Evolutionary conservation across 1,140 invertebrate species (phyloP), one percentile per base, ranked within the genome.

Genomic region (Thaumatotibia leucotreta): DNA sequence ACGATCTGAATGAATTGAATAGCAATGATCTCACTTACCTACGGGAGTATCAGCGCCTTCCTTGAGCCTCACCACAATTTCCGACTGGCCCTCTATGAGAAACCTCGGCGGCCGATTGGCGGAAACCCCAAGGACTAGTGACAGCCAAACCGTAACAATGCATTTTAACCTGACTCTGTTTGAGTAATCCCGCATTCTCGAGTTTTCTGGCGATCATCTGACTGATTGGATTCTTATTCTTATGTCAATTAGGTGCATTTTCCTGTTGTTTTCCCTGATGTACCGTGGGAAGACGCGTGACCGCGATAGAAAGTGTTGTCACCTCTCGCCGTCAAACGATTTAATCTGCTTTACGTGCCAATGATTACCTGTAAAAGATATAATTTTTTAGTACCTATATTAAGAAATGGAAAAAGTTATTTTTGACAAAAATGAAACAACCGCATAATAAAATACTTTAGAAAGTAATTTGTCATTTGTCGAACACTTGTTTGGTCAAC

Each of bases 21-120:
- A n/a, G n/a, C n/a, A n/a, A 39, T 6, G 24, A 4, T 61, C 11
- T 58, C 73, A 61, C 95, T 94, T 91, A 97, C 96, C 96, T 73
- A 96, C 93, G 74, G 96, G 95, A 35, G 96, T 97, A 76, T 97
- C 96, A 54, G 94, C 92, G 45, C 96, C 96, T 92, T 98, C 97
- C 86, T 97, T 97, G 72, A 97, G 92, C 79, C 96, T 93, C 73
- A 97, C 92, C 65, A 98, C 95, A 74, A 98, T 97, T 93, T 97
- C 96, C 66, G 96, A 96, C 88, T 97, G 96, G 67, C 96, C 96
- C 77, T 97, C 95, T 78, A 95, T 96, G 58, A 97, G 91, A 86
- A 97, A 97, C 61, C 95, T 92, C 0, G 96, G 96, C 24, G 96
- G 96, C 74, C 94, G 94, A 92, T 97, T 97, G 35, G 91, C 91